A percentile compares a stretch with the other conserved stretches of the same genome.
phyloP scores from a whole-genome alignment of 2,113 vertebrate genomes.

The zebrafish (Danio rerio) region DNA sequence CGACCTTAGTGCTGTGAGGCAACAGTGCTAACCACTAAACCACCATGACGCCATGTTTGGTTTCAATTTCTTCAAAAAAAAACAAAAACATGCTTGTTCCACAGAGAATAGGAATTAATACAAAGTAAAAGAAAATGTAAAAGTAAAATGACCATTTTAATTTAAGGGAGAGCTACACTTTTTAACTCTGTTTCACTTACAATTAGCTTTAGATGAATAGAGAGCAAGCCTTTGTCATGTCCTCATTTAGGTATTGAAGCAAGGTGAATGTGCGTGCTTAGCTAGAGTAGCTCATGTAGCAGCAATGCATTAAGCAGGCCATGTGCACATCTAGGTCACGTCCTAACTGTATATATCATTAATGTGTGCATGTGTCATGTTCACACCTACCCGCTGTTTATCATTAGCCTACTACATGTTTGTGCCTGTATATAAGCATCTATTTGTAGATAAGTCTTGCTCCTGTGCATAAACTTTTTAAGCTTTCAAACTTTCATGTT shows the following conservation, averaged over 20 bases:
- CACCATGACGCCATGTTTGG: no score
- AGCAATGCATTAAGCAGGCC: constrained; percentile 25
- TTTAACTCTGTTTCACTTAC: neutral
- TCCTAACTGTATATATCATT: constrained; percentile 41
- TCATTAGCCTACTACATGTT: constrained; percentile 18
- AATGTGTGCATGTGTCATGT: constrained; percentile 14
- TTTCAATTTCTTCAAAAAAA: no score
- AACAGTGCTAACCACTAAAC: no score
- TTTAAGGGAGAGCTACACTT: neutral
- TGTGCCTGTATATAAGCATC: neutral
- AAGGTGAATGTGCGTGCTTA: constrained; percentile 13
- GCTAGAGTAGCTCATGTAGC: neutral
- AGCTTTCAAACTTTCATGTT: neutral
- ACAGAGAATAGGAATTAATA: no score
- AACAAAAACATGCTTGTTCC: no score
- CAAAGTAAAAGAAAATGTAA: no score
- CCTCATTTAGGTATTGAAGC: constrained; percentile 1
- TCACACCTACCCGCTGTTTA: constrained; percentile 20
- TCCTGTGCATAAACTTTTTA: neutral
- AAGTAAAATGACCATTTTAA: no score
- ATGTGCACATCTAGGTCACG: constrained; percentile 26
- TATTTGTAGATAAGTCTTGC: neutral
- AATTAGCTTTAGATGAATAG: neutral
- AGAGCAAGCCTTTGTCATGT: neutral
- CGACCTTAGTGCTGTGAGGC: no score